phyloP scores from a whole-genome alignment of 2,113 vertebrate species.

The Diphyllodes magnificus region DNA sequence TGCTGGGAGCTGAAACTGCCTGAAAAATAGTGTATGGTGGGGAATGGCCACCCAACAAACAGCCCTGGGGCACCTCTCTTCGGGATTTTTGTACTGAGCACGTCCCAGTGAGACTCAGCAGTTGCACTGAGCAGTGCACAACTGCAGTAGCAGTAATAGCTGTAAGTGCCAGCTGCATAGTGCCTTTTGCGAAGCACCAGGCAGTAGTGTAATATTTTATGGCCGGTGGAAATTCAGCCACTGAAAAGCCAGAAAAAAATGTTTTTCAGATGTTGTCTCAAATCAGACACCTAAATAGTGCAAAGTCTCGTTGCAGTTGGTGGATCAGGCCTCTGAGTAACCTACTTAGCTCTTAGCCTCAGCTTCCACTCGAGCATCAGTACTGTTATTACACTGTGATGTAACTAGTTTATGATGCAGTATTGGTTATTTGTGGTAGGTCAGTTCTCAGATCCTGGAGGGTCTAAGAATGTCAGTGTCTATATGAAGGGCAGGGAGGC shows the following conservation, averaged over 20 bases:
- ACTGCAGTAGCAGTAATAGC: background rate
- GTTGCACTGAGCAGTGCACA: background rate
- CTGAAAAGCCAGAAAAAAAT: background rate
- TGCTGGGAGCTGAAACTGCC: background rate
- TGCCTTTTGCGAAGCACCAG: background rate
- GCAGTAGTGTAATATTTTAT: background rate
- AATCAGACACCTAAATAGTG: background rate
- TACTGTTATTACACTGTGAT: background rate
- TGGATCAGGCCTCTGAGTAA: background rate
- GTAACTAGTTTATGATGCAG: background rate
- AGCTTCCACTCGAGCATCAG: background rate
- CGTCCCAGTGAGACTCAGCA: fast-evolving
- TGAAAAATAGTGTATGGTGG: background rate
- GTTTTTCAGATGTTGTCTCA: background rate
- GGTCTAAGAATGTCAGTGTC: background rate
- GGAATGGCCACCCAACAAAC: background rate
- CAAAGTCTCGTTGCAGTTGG: background rate
- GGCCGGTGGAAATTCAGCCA: background rate
- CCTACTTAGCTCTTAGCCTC: background rate
- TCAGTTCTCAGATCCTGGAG: background rate
- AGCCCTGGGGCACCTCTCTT: background rate
- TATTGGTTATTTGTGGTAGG: background rate
- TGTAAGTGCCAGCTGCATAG: background rate
- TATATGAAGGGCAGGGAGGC: background rate
- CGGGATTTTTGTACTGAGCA: background rate